A percentile compares a stretch with the other conserved stretches of the same genome.
Conservation (phyloP, 1,140 invertebrate species). For the Antheraea mylitta region DNA sequence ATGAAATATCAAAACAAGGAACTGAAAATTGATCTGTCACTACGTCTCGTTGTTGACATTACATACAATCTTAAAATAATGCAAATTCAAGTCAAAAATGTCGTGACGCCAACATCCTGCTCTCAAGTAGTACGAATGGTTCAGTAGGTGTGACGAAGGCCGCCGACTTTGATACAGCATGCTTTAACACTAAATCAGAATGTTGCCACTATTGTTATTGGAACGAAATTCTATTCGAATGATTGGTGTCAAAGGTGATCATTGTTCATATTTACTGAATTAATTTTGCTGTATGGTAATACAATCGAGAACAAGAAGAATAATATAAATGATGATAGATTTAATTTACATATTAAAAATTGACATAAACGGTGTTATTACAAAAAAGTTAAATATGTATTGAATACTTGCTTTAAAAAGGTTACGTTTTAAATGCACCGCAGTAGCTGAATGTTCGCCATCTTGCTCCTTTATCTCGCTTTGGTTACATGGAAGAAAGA, state of each 20-base stretch:
- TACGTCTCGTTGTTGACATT: not conserved
- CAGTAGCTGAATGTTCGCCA: too few species aligned
- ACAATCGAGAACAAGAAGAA: not conserved
- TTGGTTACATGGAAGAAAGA: too few species aligned
- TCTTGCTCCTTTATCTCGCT: too few species aligned
- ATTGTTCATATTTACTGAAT: not conserved
- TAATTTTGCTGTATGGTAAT: not conserved
- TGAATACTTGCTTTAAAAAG: too few species aligned
- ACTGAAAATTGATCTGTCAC: not conserved
- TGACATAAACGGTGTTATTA: too few species aligned
- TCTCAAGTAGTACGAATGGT: conserved; percentile 44
- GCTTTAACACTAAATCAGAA: conserved; percentile 4
- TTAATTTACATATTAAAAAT: too few species aligned
- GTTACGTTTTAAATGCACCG: too few species aligned
- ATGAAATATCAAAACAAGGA: not conserved
- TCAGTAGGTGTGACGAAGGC: conserved; percentile 66
- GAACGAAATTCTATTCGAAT: conserved; percentile 9
- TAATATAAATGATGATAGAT: too few species aligned
- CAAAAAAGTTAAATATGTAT: too few species aligned
- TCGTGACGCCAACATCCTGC: conserved; percentile 59
- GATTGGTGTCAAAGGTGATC: conserved; percentile 7
- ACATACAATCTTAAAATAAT: conserved; percentile 2
- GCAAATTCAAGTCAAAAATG: conserved; percentile 37
- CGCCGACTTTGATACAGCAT: conserved; percentile 26
- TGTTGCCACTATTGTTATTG: conserved; percentile 9